phyloP scores from a whole-genome alignment of 2,888 invertebrate species.

The Mongoloraphidia duomilia region DNA sequence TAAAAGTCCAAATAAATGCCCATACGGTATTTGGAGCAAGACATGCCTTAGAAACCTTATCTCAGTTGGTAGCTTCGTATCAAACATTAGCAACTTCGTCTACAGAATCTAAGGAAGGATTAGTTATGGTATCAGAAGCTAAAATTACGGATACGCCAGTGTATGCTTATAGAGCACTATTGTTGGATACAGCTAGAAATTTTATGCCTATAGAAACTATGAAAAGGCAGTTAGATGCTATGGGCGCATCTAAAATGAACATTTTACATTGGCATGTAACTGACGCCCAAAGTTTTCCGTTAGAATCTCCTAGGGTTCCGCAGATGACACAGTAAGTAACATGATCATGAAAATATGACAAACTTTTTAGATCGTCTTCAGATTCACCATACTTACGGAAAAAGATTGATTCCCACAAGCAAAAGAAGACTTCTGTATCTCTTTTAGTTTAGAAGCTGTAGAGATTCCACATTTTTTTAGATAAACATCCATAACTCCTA shows the following conservation, averaged over 20 bases:
- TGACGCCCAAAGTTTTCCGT: conserved; percentile 85
- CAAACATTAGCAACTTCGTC: conserved; percentile 24
- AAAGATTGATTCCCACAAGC: no score
- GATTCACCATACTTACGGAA: no score
- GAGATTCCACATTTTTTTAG: no score
- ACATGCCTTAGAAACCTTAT: conserved; percentile 61
- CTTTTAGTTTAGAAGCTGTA: no score
- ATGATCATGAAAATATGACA: no score
- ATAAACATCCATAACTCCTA: no score
- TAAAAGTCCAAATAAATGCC: conserved; percentile 40
- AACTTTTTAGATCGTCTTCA: no score
- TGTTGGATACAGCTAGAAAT: conserved; percentile 81
- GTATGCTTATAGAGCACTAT: conserved; percentile 71
- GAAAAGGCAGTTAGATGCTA: conserved; percentile 61
- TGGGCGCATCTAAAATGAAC: conserved; percentile 81
- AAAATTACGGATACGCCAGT: conserved; percentile 63
- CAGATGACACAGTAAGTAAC: conserved; percentile 34
- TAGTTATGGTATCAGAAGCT: conserved; percentile 46
- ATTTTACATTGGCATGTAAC: conserved; percentile 87
- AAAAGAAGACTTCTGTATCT: no score
- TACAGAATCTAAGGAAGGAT: conserved; percentile 27
- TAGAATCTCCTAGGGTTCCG: conserved; percentile 59
- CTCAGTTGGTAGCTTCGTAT: conserved; percentile 44
- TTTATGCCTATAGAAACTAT: conserved; percentile 60
- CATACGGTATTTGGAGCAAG: conserved; percentile 57